Percentiles rank a stretch among this genome's conserved stretches.
These are phyloP conservation scores for Podiceps cristatus DNA, from an alignment of 2,113 vertebrate species.

Conservation along the genomic window DNA sequence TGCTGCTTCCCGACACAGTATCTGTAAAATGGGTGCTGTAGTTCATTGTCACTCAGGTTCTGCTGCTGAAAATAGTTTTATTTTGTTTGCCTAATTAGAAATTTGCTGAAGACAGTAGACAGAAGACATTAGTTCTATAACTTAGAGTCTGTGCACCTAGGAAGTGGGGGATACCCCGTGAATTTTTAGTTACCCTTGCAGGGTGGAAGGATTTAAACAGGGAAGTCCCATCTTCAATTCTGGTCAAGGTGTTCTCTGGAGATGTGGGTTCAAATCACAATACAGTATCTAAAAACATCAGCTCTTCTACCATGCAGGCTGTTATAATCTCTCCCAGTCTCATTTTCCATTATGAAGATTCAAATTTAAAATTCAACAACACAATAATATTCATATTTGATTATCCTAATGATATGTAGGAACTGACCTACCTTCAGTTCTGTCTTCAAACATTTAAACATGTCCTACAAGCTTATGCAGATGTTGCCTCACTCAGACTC, in stretches of 20 bases:
- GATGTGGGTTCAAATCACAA: not conserved
- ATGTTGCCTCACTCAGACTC: not conserved
- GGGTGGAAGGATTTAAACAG: not conserved
- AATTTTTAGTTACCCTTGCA: not conserved
- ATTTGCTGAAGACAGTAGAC: not conserved
- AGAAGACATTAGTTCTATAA: not conserved
- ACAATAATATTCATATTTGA: not conserved
- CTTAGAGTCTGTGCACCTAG: not conserved
- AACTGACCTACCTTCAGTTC: not conserved
- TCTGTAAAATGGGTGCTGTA: not conserved
- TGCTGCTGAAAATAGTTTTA: not conserved
- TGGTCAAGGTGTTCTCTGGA: not conserved
- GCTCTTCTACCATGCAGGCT: not conserved
- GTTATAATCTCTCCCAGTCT: not conserved
- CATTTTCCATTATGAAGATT: not conserved
- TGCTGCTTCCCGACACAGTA: not conserved
- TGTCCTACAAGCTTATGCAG: not conserved
- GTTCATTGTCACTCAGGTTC: not conserved
- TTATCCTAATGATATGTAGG: not conserved
- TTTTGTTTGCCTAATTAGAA: not conserved
- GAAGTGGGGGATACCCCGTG: not conserved
- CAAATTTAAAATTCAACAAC: not conserved
- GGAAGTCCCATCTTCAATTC: not conserved
- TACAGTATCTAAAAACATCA: not conserved
- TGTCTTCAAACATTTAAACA: not conserved